Conservation (phyloP, 1,140 invertebrate species). For the Drosophila nannoptera region DNA sequence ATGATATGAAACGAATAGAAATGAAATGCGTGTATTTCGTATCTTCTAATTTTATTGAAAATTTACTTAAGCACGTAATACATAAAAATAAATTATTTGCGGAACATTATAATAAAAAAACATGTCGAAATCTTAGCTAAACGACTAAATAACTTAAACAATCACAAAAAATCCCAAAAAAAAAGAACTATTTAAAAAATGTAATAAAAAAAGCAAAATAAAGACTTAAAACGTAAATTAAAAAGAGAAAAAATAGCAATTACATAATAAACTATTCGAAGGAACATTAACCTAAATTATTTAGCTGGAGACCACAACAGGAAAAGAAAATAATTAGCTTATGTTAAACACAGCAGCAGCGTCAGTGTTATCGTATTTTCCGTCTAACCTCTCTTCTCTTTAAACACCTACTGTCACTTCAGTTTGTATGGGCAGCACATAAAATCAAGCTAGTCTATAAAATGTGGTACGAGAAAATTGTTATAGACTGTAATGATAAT, state of each 20-base stretch:
- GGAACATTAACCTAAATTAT: slow-evolving; percentile 27
- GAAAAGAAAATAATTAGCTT: slow-evolving; percentile 18
- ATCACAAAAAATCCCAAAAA: slow-evolving; percentile 8
- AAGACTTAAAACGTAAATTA: slow-evolving; percentile 75
- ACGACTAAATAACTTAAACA: slow-evolving; percentile 45
- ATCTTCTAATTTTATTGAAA: slow-evolving; percentile 59
- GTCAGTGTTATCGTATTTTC: slow-evolving; percentile 16
- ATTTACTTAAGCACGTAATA: slow-evolving; percentile 60
- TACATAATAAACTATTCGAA: slow-evolving; percentile 30
- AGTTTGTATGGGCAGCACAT: slow-evolving; percentile 48
- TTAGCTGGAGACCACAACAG: slow-evolving; percentile 22
- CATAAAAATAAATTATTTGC: slow-evolving; percentile 47
- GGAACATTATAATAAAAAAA: slow-evolving; percentile 38
- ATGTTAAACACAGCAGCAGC: slow-evolving; percentile 12
- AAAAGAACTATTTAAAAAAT: slow-evolving; percentile 59
- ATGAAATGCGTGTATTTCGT: slow-evolving; percentile 58
- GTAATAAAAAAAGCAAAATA: slow-evolving; percentile 79
- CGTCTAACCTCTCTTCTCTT: background rate
- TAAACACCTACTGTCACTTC: slow-evolving; percentile 24
- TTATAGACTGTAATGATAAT: slow-evolving; percentile 33
- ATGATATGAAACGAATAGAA: slow-evolving; percentile 35
- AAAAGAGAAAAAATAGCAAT: slow-evolving; percentile 46
- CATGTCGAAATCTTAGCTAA: slow-evolving; percentile 58
- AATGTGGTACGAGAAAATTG: slow-evolving; percentile 39
- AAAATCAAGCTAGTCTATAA: slow-evolving; percentile 63